These are phyloP conservation scores for Hymenochirus boettgeri DNA, from an alignment of 2,113 vertebrate species.

Conservation along the genomic window DNA sequence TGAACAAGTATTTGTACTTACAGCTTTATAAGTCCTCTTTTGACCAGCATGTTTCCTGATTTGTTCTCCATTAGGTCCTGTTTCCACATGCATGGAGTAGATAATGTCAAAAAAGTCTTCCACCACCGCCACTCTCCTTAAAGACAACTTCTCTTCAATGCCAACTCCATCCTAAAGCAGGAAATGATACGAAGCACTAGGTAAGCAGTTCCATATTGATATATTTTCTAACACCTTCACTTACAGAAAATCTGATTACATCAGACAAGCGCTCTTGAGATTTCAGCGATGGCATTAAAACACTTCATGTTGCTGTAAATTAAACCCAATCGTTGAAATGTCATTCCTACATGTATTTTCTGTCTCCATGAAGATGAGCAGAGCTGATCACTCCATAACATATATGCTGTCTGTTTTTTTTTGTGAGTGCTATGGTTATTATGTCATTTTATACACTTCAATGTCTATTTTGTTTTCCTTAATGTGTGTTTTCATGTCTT, in stretches of 20 bases:
- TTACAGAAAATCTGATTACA: constrained; percentile 21
- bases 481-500: background rate
- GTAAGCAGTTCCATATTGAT: constrained; percentile 39
- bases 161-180: constrained; percentile 71
- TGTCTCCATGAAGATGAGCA: background rate
- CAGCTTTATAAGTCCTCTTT: constrained; percentile 80
- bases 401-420: too few relatives aligned
- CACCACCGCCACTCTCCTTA: constrained; percentile 74
- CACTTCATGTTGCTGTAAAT: background rate
- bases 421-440: too few relatives aligned
- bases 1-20: constrained; percentile 57
- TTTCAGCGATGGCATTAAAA: constrained; percentile 10
- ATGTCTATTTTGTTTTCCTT: background rate
- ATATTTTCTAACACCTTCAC: background rate
- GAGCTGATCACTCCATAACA: too few relatives aligned
- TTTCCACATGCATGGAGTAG: constrained; percentile 83
- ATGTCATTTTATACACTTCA: background rate
- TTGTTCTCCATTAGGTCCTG: constrained; percentile 78
- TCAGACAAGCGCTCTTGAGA: constrained; percentile 38
- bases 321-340: background rate
- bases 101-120: constrained; percentile 85
- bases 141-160: constrained; percentile 74
- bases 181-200: constrained; percentile 40
- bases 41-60: constrained; percentile 79
- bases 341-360: background rate